These are phyloP conservation scores for Podiceps cristatus DNA, from an alignment of 2,113 vertebrate genomes.

Conservation along the genomic window DNA sequence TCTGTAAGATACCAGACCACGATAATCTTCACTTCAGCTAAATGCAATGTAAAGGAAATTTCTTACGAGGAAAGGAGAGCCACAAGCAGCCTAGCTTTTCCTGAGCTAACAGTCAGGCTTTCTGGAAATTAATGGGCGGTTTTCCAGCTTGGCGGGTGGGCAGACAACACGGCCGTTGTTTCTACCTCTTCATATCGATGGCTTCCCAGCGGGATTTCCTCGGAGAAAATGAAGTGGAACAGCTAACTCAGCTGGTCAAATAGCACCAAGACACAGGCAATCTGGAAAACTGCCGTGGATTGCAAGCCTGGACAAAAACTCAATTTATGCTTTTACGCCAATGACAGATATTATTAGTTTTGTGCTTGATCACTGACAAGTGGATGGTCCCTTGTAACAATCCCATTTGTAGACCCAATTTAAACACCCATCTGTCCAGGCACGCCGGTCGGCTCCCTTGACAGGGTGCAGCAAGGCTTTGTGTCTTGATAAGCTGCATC, in stretches of 20 bases:
- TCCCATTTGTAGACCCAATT: background rate
- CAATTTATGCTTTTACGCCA: background rate
- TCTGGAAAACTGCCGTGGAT: background rate
- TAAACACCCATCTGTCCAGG: background rate
- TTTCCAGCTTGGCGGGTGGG: background rate
- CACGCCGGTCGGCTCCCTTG: rapidly evolving
- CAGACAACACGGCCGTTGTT: background rate
- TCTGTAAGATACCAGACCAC: background rate
- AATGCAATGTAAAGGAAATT: background rate
- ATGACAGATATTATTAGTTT: rapidly evolving
- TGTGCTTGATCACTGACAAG: background rate
- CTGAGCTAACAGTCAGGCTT: background rate
- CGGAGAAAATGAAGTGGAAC: background rate
- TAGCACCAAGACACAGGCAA: background rate
- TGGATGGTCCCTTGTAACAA: background rate
- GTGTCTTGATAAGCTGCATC: background rate
- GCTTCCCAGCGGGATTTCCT: background rate
- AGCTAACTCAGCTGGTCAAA: background rate
- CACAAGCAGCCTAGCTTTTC: background rate
- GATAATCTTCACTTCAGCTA: background rate
- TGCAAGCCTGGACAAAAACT: background rate
- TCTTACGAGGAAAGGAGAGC: background rate
- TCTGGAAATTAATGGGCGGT: background rate
- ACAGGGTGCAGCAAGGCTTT: background rate
- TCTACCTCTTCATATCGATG: background rate